Conservation (phyloP, 2,888 invertebrate species). For the Gymnoscelis rufifasciata region DNA sequence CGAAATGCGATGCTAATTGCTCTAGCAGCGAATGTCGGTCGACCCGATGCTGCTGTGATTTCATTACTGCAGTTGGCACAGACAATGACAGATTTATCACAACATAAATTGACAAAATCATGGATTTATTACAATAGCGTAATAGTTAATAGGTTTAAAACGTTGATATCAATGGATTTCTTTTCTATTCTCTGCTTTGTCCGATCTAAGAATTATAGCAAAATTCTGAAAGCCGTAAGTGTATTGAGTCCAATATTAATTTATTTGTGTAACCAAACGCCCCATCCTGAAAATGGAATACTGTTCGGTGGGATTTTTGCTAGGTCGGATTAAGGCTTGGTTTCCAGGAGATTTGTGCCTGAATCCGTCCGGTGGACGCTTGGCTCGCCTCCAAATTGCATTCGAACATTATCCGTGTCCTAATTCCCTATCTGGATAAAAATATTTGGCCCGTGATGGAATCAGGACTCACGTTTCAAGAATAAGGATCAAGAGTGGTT, state of each 20-base stretch:
- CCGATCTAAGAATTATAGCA: too few species aligned
- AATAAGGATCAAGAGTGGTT: constrained; percentile 22
- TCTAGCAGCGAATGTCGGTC: constrained; percentile 21
- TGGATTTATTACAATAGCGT: neutral
- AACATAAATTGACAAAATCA: neutral
- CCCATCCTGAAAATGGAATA: constrained; percentile 24
- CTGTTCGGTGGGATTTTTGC: constrained; percentile 35
- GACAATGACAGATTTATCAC: neutral
- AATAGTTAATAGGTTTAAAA: too few species aligned
- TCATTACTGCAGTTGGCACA: constrained; percentile 3
- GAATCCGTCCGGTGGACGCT: constrained; percentile 45
- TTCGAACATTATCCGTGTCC: constrained; percentile 55
- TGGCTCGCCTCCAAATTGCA: constrained; percentile 62
- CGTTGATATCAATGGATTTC: too few species aligned
- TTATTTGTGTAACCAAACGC: neutral
- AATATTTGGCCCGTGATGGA: constrained; percentile 50
- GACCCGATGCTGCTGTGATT: constrained; percentile 6
- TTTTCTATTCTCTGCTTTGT: too few species aligned
- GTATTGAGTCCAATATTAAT: too few species aligned
- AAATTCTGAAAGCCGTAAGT: too few species aligned
- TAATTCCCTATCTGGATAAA: constrained; percentile 57
- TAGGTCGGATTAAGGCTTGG: constrained; percentile 41
- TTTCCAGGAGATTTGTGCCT: constrained; percentile 57
- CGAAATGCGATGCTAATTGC: constrained; percentile 29
- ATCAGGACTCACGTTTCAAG: constrained; percentile 34